Evolutionary conservation across 2,113 vertebrate species (phyloP), one percentile per base, ranked within the genome.

Genomic region (Isurus oxyrinchus): DNA sequence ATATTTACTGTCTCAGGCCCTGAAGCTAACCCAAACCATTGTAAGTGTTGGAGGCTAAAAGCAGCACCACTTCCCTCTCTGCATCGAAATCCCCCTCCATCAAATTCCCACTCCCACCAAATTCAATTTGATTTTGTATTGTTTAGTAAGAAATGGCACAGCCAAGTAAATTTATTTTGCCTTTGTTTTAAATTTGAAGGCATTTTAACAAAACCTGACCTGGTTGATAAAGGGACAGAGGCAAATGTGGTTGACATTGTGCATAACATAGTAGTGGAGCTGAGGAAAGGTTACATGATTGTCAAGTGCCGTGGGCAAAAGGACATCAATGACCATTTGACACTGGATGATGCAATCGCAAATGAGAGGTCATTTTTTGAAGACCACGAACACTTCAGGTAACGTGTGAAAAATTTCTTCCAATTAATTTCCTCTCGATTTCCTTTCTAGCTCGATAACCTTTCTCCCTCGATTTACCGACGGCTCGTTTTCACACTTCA

Each of bases 271-370:
- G 94, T 98, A 59, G 97, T 98, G 97, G 97, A 96, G 57, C 98
- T 99, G 93, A 98, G 97, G 96, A 99, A 99, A 96, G 99, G 99
- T 96, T 99, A 99, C 98, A 99, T 98, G 98, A 97, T 99, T 0
- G 99, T 99, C 94, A 98, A 96, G 97, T 99, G 99, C 96, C 97
- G 98, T 2, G 98, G 98, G 40, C 99, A 99, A 97, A 97, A 97
- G 97, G 98, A 98, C 96, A 98, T 98, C 96, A 97, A 96, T 11
- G 97, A 98, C 14, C 97, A 96, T 0, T 21, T 99, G 96, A 97
- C 98, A 87, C 97, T 99, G 27, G n/a, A 97, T 0, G 94, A 98
- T 91, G 98, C 99, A 5, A 97, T 97, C 35, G 72, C 97, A 2
- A 98, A 96, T 53, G 99, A 99, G 96, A 97, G 96, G 72, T 59